Evolutionary conservation across 2,797 vertebrate genomes (phyloP), one percentile per base, ranked within the genome.

Genomic region (Sternarchorhynchus goeldii): DNA sequence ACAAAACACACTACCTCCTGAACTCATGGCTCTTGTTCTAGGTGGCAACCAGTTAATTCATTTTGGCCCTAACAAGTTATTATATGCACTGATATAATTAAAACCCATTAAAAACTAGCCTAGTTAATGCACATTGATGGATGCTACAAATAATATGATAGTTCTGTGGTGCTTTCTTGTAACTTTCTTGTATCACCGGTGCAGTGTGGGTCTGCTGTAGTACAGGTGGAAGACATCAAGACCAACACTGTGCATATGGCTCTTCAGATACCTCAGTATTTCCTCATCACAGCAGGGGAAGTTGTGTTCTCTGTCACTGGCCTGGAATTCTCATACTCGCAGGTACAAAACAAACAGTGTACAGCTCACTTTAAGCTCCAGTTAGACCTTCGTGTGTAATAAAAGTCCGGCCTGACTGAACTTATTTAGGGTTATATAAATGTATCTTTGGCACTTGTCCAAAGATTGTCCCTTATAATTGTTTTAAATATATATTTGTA

Each of bases 231-330:
- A 86, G 93, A 98, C 84, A 95, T 99, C 64, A 0, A 92, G 53
- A 90, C 96, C 81, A 99, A 95, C 86, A 84, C 94, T 0, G 81
- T 95, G 6, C 94, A 92, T 85, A 96, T 99, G 93, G 95, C 95
- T n/a, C 94, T 96, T 81, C 98, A 99, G 89, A 94, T 99, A 79
- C 98, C 97, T 0, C 98, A 99, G 90, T 99, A 99, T 86, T 96
- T 99, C 88, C 91, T 99, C 67, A 91, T 99, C 0, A 97, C 97
- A 0, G 90, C 88, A 41, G 98, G 92, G 21, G 98, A 99, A 87
- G 95, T 99, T 69, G 92, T 98, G 82, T 99, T 96, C 89, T 99
- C 97, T 2, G 91, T 99, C 76, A 99, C 97, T 0, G 98, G 97
- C 34, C 83, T 99, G 82, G 95, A 95, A 86, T 99, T 98, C 90